Percentiles rank a stretch among this genome's conserved stretches.
Conservation (phyloP, 2,797 vertebrate species). For the Picus viridis region DNA sequence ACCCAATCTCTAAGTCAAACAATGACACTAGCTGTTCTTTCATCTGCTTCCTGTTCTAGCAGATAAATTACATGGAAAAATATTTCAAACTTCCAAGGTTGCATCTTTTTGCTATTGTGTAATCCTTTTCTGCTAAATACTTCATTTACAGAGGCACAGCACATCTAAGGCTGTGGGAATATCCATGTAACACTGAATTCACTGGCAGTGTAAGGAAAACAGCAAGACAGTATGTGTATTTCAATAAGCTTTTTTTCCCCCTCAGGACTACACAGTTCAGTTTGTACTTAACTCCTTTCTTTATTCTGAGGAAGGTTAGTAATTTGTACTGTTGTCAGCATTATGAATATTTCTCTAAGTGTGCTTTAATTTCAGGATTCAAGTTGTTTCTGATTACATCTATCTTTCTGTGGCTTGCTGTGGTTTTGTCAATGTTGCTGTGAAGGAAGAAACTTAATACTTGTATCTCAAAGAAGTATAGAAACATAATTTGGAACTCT, state of each 20-base stretch:
- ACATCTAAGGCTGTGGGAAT: background rate
- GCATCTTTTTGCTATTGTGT: background rate
- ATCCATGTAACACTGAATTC: background rate
- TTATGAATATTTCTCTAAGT: background rate
- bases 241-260: background rate
- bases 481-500: background rate
- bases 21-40: background rate
- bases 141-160: background rate
- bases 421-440: background rate
- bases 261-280: background rate
- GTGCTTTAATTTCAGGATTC: background rate
- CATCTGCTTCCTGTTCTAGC: background rate
- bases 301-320: background rate
- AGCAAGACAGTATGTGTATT: background rate
- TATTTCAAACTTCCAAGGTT: background rate
- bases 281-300: background rate
- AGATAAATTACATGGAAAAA: background rate
- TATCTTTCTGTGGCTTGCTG: background rate
- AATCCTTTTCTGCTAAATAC: background rate
- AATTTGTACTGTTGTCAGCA: background rate
- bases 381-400: background rate
- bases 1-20: background rate
- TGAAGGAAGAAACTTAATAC: background rate
- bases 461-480: background rate
- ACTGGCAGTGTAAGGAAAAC: background rate